Conservation (phyloP, 2,888 invertebrate genomes). For the Teinopalpus imperialis region DNA sequence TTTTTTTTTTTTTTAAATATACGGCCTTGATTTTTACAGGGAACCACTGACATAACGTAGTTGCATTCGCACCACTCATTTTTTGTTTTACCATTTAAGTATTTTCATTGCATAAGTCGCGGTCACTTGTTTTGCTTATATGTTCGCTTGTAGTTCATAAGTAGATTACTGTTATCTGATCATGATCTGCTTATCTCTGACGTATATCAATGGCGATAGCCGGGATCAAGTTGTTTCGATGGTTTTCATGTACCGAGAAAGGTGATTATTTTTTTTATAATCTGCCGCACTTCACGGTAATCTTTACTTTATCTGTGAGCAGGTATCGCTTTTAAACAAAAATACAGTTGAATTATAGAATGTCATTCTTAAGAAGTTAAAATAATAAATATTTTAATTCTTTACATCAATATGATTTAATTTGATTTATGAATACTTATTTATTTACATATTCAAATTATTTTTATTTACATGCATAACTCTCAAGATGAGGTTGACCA, state of each 20-base stretch:
- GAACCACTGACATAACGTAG: slow-evolving; percentile 17
- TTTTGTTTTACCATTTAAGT: slow-evolving; percentile 7
- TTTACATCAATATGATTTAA: too few relatives aligned
- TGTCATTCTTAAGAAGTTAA: too few relatives aligned
- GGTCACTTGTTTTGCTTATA: background rate
- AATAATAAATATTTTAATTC: too few relatives aligned
- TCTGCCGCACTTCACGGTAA: slow-evolving; percentile 11
- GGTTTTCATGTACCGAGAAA: slow-evolving; percentile 4
- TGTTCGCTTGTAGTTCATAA: slow-evolving; percentile 4
- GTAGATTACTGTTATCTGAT: slow-evolving; percentile 12
- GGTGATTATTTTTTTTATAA: slow-evolving; percentile 16
- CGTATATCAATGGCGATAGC: slow-evolving; percentile 9
- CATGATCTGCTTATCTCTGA: slow-evolving; percentile 21
- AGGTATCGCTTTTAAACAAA: background rate
- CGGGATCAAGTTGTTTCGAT: slow-evolving; percentile 11
- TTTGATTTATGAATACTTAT: too few relatives aligned
- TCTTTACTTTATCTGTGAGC: slow-evolving; percentile 4
- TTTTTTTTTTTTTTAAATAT: slow-evolving; percentile 10
- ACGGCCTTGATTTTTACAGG: slow-evolving; percentile 18
- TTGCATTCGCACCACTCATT: slow-evolving; percentile 8
- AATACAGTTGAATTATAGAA: too few relatives aligned
- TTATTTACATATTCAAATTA: too few relatives aligned
- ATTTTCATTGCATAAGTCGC: slow-evolving; percentile 12
- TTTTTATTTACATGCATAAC: too few relatives aligned
- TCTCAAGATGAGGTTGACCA: too few relatives aligned